These are phyloP conservation scores for Dolichallabes microphthalmus DNA, from an alignment of 2,113 vertebrate species.

Conservation along the genomic window DNA sequence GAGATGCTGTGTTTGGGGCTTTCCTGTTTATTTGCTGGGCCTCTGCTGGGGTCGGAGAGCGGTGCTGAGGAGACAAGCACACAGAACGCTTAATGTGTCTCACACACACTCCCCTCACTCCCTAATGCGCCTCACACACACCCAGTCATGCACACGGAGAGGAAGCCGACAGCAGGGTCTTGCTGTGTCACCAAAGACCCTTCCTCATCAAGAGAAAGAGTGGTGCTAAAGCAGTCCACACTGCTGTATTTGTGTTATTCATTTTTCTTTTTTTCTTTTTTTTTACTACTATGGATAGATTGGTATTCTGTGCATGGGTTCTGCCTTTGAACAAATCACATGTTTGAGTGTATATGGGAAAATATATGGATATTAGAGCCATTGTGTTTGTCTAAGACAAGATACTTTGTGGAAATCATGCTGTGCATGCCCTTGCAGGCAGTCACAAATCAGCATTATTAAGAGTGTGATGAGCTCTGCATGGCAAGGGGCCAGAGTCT, in stretches of 20 bases:
- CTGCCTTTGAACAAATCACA: constrained; percentile 1
- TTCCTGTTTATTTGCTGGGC: constrained; percentile 91
- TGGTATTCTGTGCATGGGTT: neutral
- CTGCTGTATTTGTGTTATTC: neutral
- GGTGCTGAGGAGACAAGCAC: constrained; percentile 43
- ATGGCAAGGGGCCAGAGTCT: constrained; percentile 42
- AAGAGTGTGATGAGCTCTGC: constrained; percentile 56
- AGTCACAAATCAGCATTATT: constrained; percentile 65
- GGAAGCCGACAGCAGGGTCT: constrained; percentile 87
- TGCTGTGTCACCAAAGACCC: constrained; percentile 73
- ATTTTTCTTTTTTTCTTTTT: neutral
- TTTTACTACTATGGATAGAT: constrained; percentile 13
- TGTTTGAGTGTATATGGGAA: neutral
- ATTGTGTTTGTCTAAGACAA: constrained; percentile 60
- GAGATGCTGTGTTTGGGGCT: constrained; percentile 89
- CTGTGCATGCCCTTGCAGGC: constrained; percentile 84
- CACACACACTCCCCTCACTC: constrained; percentile 53
- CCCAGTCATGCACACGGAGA: constrained; percentile 89
- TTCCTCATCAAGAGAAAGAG: constrained; percentile 43
- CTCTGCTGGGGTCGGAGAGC: constrained; percentile 67
- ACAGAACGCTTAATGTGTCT: constrained; percentile 62
- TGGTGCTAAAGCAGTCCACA: neutral
- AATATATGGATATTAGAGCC: constrained; percentile 25
- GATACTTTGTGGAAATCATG: constrained; percentile 79
- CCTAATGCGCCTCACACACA: constrained; percentile 68